A percentile compares a stretch with the other conserved stretches of the same genome.
Conservation (phyloP, 2,888 invertebrate genomes). For the Hermodice carunculata region DNA sequence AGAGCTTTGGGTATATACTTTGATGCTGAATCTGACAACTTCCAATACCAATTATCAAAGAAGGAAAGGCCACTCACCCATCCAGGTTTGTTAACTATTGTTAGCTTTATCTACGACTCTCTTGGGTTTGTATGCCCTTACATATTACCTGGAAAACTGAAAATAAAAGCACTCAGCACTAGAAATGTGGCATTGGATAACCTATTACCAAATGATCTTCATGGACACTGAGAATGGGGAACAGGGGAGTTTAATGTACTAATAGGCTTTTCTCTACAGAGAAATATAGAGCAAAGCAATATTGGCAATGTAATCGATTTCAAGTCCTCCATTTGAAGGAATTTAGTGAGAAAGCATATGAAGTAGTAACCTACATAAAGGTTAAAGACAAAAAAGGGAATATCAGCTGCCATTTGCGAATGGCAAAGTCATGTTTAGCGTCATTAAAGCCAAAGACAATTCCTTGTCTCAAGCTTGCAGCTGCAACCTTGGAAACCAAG, state of each 20-base stretch:
- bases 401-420: neutral
- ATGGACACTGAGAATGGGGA: neutral
- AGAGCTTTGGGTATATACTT: slow-evolving; percentile 20
- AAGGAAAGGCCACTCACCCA: neutral
- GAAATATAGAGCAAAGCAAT: neutral
- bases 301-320: neutral
- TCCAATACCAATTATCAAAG: neutral
- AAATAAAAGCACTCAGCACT: neutral
- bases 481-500: neutral
- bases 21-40: slow-evolving; percentile 2
- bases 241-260: neutral
- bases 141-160: neutral
- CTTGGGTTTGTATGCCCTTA: neutral
- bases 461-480: slow-evolving; percentile 7
- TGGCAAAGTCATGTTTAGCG: slow-evolving; percentile 4
- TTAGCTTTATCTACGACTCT: slow-evolving; percentile 10
- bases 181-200: slow-evolving; percentile 2
- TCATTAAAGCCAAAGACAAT: slow-evolving; percentile 6
- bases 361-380: too few species aligned
- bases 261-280: too few species aligned
- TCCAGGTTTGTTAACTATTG: neutral
- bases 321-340: slow-evolving; percentile 1
- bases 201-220: neutral
- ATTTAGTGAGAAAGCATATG: slow-evolving; percentile 1
- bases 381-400: neutral